Evolutionary conservation across 2,888 invertebrate genomes (phyloP), one percentile per base, ranked within the genome.

Genomic region (Callyntrura guangdongensis): DNA sequence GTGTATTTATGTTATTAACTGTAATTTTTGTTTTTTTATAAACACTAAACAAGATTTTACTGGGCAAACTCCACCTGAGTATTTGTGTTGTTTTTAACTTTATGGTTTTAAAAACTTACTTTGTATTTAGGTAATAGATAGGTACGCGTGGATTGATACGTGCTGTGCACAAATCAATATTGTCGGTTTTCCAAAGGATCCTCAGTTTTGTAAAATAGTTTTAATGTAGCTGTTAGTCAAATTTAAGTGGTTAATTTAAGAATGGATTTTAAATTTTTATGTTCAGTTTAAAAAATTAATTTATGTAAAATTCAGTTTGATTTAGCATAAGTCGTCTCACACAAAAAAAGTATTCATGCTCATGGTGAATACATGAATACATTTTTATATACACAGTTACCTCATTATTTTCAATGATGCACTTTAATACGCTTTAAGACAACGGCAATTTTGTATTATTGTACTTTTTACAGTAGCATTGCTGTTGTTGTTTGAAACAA

Each of bases 141-240:
- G 17, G 20, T 4, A 25, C 8, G 25, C 59, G 87, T 64, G 36
- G 36, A 36, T 36, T 36, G 69, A 79, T 79, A 59, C 74, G 49
- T 82, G 69, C 53, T 72, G 53, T 74, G 86, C 83, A 89, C 86
- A 74, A 53, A 83, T 27, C 47, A 69, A 47, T 8, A 12, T 53
- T 72, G 77, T 89, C 89, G 84, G 81, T 85, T 85, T 90, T 90
- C 89, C 85, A 85, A 89, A 90, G 59, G 89, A 90, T 85, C 47
- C 89, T 90, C 89, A 90, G 45, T 85, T 79, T 89, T 90, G 89
- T 90, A 90, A 74, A 77, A 85, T 90, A 86, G 86, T 17, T 72
- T 72, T 56, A 20, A 27, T 12, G 47, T 56, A 12, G 3, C 64
- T 64, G n/a, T 27, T 69, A 27, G 9, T 67, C 49, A 53, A 69